phyloP scores from a whole-genome alignment of 2,888 invertebrate species.

The Mechanitis mazaeus region DNA sequence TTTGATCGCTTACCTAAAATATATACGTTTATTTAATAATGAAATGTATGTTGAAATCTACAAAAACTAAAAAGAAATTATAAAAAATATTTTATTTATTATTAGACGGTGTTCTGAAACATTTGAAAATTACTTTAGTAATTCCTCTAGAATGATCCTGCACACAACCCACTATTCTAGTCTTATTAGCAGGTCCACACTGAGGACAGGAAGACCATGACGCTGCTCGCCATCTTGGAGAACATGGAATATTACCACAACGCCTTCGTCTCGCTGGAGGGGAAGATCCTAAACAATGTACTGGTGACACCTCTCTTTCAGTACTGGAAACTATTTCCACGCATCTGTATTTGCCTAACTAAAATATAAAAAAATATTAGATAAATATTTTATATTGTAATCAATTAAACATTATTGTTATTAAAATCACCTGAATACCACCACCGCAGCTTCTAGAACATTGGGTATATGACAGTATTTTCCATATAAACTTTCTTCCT shows the following conservation, averaged over 20 bases:
- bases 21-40: background rate
- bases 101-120: no score
- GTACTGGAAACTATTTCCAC: constrained; percentile 75
- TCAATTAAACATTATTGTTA: no score
- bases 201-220: constrained; percentile 87
- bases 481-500: constrained; percentile 82
- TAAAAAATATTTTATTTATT: no score
- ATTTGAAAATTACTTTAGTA: constrained; percentile 48
- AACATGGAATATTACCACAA: constrained; percentile 87
- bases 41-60: no score
- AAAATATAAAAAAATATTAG: constrained; percentile 39
- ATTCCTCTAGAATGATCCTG: constrained; percentile 74
- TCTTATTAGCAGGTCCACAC: constrained; percentile 86
- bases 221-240: constrained; percentile 87
- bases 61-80: no score
- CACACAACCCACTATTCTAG: constrained; percentile 84
- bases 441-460: constrained; percentile 90
- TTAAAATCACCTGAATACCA: constrained; percentile 78
- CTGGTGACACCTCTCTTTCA: constrained; percentile 78
- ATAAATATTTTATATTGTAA: background rate
- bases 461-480: constrained; percentile 83
- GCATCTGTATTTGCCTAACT: constrained; percentile 83
- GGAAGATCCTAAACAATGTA: constrained; percentile 76
- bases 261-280: constrained; percentile 76
- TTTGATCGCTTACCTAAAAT: constrained; percentile 59